A percentile compares a stretch with the other conserved stretches of the same genome.
Conservation (phyloP, 2,888 invertebrate genomes). For the Zaprionus obscuricornis region DNA sequence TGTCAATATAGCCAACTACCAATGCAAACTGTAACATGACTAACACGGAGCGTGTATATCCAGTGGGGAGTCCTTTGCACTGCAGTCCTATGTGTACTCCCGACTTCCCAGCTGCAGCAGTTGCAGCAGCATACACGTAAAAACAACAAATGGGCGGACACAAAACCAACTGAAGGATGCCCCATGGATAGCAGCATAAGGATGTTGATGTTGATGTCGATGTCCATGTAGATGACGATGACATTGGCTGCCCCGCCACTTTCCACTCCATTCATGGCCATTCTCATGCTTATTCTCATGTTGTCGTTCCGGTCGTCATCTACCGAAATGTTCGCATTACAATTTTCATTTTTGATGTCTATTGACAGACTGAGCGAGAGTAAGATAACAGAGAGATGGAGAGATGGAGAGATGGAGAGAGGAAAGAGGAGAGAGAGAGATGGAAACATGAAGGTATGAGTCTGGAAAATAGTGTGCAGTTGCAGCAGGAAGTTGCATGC, state of each 20-base stretch:
- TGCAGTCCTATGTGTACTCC: too few species aligned
- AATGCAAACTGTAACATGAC: conserved; percentile 2
- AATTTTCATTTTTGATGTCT: conserved; percentile 76
- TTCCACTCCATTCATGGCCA: background rate
- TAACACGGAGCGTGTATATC: conserved; percentile 3
- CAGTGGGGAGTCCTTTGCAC: conserved; percentile 15
- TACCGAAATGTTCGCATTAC: conserved; percentile 69
- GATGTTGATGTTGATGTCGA: background rate
- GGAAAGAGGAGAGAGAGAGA: too few species aligned
- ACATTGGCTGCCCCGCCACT: conserved; percentile 31
- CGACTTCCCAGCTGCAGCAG: too few species aligned
- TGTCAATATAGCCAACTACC: conserved; percentile 68
- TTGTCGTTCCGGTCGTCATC: conserved; percentile 20
- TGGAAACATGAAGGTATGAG: too few species aligned
- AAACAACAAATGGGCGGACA: conserved; percentile 70
- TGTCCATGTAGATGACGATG: conserved; percentile 43
- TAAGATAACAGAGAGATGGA: background rate
- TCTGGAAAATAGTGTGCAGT: too few species aligned
- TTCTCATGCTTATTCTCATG: too few species aligned
- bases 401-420: background rate
- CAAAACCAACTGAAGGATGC: conserved; percentile 22
- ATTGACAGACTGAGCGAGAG: conserved; percentile 60
- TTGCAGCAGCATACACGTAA: conserved; percentile 48
- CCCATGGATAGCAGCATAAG: conserved; percentile 38
- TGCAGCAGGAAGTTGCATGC: too few species aligned